phyloP scores from a whole-genome alignment of 1,140 invertebrate genomes.

The Philotrypesis tridentata region DNA sequence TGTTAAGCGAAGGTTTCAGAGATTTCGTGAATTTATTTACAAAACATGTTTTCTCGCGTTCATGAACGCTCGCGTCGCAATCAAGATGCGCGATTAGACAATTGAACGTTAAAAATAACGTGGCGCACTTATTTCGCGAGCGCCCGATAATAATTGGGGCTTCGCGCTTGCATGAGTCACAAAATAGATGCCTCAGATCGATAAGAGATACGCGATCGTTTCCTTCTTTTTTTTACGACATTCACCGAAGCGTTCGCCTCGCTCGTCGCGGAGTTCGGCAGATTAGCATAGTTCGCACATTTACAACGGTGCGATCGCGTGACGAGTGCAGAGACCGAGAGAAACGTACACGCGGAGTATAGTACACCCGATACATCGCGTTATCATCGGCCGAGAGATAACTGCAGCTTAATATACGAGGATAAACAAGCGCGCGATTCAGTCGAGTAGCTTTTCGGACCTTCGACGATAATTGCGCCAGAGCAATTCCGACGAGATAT shows the following conservation, averaged over 20 bases:
- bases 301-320: neutral
- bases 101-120: too few species aligned
- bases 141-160: too few species aligned
- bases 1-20: too few species aligned
- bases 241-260: neutral
- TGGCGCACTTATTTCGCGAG: too few species aligned
- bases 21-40: too few species aligned
- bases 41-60: too few species aligned
- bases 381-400: neutral
- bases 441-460: too few species aligned
- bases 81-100: too few species aligned
- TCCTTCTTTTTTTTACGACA: neutral
- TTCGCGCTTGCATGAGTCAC: neutral
- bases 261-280: neutral
- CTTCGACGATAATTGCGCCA: too few species aligned
- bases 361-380: neutral
- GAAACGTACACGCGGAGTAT: neutral
- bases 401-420: neutral
- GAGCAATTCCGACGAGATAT: too few species aligned
- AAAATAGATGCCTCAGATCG: neutral
- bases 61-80: too few species aligned
- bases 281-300: neutral
- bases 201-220: neutral
- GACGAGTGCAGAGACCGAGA: neutral
- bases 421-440: too few species aligned